Base-by-base conservation (phyloP, 2,113 vertebrate genomes). In the Jacana jacana region DNA sequence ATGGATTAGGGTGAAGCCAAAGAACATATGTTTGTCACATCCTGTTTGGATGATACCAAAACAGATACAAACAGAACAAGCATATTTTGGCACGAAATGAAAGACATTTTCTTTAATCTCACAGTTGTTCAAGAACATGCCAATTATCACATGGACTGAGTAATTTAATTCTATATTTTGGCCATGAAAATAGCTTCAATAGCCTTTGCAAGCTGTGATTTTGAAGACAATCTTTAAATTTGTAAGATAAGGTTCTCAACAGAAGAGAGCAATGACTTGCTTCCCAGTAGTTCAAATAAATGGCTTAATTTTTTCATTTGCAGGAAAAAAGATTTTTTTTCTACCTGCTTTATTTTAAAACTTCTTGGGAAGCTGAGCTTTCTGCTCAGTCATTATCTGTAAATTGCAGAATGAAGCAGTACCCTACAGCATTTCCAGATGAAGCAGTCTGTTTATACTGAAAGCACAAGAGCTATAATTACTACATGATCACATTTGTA, bases 401-500 rank as follows among this genome's bases (percentile, higher is more conserved):
- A 92, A 96, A 95, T 54, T 88, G 61, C 35, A 90, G 84, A 88
- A 94, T 58, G 69, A 93, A 96, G 78, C 58, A 81, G 73, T 69
- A 77, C 27, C 65, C 80, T 82, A 79, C 89, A 93, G 80, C 86
- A 89, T 92, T 95, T 96, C 64, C 81, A 94, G 89, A 92, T 80
- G 37, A 94, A 96, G 84, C 39, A 85, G 82, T 93, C 92, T 97
- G 95, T 97, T 97, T 96, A 94, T 81, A 97, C 72, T 94, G 93
- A 97, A 89, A 88, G 61, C 55, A 91, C 82, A 77, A 95, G 78
- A 93, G 78, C 96, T 97, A 52, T 97, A 97, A 97, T 97, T 97
- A 97, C 92, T 75, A 87, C 86, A 91, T 93, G 92, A 94, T 96
- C 90, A 60, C 89, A 93, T 91, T 95, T 97, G 93, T 96, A 69